Evolutionary conservation across 2,113 vertebrate species (phyloP), one percentile per base, ranked within the genome.

Genomic region (Pandion haliaetus): DNA sequence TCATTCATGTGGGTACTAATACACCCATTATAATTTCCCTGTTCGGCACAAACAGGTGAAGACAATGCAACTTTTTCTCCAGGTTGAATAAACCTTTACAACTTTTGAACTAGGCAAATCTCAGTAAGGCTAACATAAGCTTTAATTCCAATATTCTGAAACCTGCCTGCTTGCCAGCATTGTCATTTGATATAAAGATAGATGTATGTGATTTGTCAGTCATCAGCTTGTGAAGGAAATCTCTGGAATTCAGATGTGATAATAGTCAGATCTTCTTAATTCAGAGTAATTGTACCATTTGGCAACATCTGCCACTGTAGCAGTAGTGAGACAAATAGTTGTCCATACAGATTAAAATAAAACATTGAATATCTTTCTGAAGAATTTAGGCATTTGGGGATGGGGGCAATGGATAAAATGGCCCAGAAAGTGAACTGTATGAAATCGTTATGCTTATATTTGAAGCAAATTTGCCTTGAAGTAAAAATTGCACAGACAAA

Each of bases 1-100:
- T 88, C 15, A 3, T 34, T 57, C 1, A 0, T 5, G 12, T 17
- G 15, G 4, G 6, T 54, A 26, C 42, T 49, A 34, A 31, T 21
- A 3, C 44, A 8, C 40, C 24, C 20, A 0, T 21, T 17, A 15
- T 16, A 24, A 34, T 65, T 47, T 32, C 32, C n/a, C 29, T 63
- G 8, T 74, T 82, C 44, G 19, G 14, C 49, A 23, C 18, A 57
- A 42, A 36, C 23, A 34, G 7, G 14, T 47, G 50, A 80, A 84
- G 40, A 29, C 57, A 74, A 10, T 84, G 55, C 38, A 70, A 20
- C 36, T 73, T 76, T 54, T 58, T 73, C 32, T 85, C 14, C 57
- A 16, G 61, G 10, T 82, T 65, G 71, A 70, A 52, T 14, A 55
- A 74, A 57, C 44, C 10, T 77, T 26, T 65, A 12, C 16, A 42